Conservation (phyloP, 1,140 invertebrate species). For the Onthophagus taurus region DNA sequence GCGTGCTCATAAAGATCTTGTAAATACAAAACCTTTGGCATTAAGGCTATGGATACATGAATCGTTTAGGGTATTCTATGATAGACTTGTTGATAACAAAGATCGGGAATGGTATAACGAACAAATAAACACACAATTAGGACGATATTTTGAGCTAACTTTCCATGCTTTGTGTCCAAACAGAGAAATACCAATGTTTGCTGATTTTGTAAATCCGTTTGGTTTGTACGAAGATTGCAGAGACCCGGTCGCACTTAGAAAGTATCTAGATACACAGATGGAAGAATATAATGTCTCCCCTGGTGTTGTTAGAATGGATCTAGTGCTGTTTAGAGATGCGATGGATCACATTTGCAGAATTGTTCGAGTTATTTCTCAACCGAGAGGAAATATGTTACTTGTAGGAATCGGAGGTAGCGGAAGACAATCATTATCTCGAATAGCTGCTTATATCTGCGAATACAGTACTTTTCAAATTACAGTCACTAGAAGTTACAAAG, state of each 20-base stretch:
- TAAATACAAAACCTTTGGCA: slow-evolving; percentile 58
- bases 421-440: slow-evolving; percentile 61
- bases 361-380: slow-evolving; percentile 71
- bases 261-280: slow-evolving; percentile 56
- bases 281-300: slow-evolving; percentile 71
- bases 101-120: slow-evolving; percentile 67
- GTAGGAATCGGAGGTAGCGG: slow-evolving; percentile 83
- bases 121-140: slow-evolving; percentile 61
- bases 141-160: slow-evolving; percentile 64
- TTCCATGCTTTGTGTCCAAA: slow-evolving; percentile 70
- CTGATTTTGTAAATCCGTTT: slow-evolving; percentile 66
- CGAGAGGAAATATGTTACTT: slow-evolving; percentile 70
- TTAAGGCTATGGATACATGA: slow-evolving; percentile 77
- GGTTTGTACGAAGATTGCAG: slow-evolving; percentile 67
- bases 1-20: slow-evolving; percentile 61
- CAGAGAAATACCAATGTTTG: slow-evolving; percentile 64
- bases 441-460: slow-evolving; percentile 72
- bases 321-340: slow-evolving; percentile 75
- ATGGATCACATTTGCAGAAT: slow-evolving; percentile 76
- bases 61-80: slow-evolving; percentile 70
- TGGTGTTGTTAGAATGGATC: slow-evolving; percentile 63
- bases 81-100: slow-evolving; percentile 65
- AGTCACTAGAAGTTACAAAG: slow-evolving; percentile 64
- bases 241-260: slow-evolving; percentile 50
- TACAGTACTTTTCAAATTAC: slow-evolving; percentile 68